phyloP scores from a whole-genome alignment of 2,888 invertebrate genomes.

The Eristalis arbustorum region DNA sequence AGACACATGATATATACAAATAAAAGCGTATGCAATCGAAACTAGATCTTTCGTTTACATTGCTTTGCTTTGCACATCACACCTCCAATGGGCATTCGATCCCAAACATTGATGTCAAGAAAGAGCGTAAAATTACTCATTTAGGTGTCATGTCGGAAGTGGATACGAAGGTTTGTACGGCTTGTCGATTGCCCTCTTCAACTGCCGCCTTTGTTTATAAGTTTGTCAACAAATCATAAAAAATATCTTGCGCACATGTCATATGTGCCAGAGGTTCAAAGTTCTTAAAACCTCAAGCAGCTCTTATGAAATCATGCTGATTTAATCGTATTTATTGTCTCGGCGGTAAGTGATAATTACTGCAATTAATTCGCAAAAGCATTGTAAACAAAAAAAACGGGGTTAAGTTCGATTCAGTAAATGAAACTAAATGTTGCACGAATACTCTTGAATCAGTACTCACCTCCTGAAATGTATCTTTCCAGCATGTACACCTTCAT shows the following conservation, averaged over 20 bases:
- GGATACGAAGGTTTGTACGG: not conserved
- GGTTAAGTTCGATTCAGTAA: too few relatives aligned
- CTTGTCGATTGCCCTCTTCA: not conserved
- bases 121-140: not conserved
- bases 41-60: not conserved
- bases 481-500: conserved; percentile 88
- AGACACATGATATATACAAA: not conserved
- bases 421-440: too few relatives aligned
- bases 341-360: not conserved
- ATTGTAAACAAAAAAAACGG: too few relatives aligned
- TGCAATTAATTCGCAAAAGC: not conserved
- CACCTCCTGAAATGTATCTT: conserved; percentile 85
- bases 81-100: not conserved
- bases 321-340: not conserved
- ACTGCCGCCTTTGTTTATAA: not conserved
- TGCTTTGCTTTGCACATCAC: not conserved
- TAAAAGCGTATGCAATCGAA: not conserved
- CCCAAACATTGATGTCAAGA: not conserved
- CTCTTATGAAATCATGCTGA: not conserved
- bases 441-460: conserved; percentile 74
- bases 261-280: not conserved
- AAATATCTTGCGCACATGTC: not conserved
- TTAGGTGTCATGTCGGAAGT: not conserved
- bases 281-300: not conserved
- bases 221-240: not conserved